These are phyloP conservation scores for Hyaena hyaena DNA, from an alignment of 2,113 vertebrate genomes.

Conservation along the genomic window DNA sequence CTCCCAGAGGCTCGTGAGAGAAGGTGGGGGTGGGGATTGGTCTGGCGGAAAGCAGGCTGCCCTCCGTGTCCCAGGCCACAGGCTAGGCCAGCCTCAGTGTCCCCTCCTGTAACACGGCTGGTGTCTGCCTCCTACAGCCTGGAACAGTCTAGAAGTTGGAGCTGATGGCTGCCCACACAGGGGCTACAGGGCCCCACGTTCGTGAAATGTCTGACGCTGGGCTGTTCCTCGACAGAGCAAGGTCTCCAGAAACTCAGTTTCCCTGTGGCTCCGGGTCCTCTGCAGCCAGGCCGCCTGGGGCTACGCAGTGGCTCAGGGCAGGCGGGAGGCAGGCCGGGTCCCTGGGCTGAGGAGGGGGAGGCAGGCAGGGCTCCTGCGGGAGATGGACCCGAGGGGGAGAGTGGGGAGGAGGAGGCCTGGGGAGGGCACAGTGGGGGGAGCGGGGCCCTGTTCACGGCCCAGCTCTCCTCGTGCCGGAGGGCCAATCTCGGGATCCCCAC, in stretches of 20 bases:
- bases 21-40: neutral
- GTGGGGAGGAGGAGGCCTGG: no score
- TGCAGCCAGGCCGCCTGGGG: neutral
- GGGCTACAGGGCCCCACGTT: rapidly evolving
- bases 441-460: neutral
- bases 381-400: neutral
- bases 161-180: neutral
- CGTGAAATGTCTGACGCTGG: rapidly evolving
- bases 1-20: neutral
- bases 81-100: neutral
- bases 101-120: neutral
- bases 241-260: rapidly evolving
- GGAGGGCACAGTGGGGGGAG: rapidly evolving
- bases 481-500: rapidly evolving
- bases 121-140: neutral
- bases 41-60: neutral
- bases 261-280: neutral
- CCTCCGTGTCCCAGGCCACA: neutral
- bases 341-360: neutral
- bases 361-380: neutral
- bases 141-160: neutral
- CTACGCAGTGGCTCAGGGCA: neutral
- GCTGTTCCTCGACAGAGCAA: neutral
- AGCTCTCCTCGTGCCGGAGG: neutral
- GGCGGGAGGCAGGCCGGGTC: neutral